Base-by-base conservation (phyloP, 2,888 invertebrate genomes). In the Limenitis camilla region DNA sequence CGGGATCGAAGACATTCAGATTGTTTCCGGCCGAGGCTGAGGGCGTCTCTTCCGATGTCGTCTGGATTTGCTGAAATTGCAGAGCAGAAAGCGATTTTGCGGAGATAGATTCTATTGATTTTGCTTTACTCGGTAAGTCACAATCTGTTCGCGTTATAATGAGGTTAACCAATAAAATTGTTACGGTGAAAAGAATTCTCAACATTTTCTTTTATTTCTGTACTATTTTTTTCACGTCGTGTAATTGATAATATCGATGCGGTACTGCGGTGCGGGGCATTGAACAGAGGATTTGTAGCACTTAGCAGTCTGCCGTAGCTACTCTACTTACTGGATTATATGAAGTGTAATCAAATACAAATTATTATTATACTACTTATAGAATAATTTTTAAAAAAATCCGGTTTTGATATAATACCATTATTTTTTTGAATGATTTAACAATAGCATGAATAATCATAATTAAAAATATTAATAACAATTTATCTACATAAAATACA, bases 211-310 rank as follows among this genome's bases (percentile, higher is more conserved):
- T 46, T 43, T 43, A 9, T 11, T 49, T 40, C 33, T 51, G 19
- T 28, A 35, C 29, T 44, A 44, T 50, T 58, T 60, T 61, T 50
- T 60, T 57, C 59, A 61, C 60, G 61, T 55, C 67, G 61, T 64
- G 65, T 68, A 63, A 62, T 61, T 60, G 60, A 61, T 59, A 62
- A 63, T 66, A 74, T 68, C 61, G 68, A 61, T 67, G 69, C 63
- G 64, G 67, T 63, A 76, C 74, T 75, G 74, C 61, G 69, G 68
- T 64, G 67, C 55, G 67, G 72, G 71, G 67, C 74, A 68, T 69
- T 74, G 74, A 64, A 68, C 69, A 70, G 74, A 69, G 86, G 85
- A 86, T 86, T 86, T 85, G 80, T 82, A 77, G 86, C 86, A 86
- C 86, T 86, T 87, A 77, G 74, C 65, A 73, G 86, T 85, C 86